Evolutionary conservation across 2,113 vertebrate species (phyloP).

Genomic region (Tricholaema leucomelas): DNA sequence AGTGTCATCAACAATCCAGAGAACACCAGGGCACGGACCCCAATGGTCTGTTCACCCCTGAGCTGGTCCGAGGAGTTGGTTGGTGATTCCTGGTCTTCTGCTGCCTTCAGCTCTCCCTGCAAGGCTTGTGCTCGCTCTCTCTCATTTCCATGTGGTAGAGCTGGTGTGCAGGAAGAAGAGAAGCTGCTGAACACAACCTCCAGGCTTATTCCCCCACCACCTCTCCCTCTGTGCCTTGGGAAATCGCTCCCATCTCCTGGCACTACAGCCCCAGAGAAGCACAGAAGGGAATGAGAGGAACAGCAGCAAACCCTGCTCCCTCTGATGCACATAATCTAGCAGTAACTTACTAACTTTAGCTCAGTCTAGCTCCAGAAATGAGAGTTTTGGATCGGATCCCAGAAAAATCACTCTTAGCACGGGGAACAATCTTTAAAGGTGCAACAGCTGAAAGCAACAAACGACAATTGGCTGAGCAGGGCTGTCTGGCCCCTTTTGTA

Average conservation of each 20-base stretch:
- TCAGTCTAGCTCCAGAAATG: background rate
- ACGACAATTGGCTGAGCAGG: background rate
- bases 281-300: background rate
- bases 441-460: background rate
- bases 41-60: background rate
- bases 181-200: background rate
- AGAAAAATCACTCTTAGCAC: slow-evolving; percentile 6
- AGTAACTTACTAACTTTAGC: background rate
- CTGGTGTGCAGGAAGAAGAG: accelerated
- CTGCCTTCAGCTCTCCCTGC: background rate
- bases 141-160: accelerated
- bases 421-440: background rate
- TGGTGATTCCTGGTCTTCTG: background rate
- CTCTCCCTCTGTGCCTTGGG: background rate
- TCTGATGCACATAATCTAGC: background rate
- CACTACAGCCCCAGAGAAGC: accelerated
- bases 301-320: background rate
- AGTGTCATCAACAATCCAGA: background rate
- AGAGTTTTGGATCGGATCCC: slow-evolving; percentile 8
- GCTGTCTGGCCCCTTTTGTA: background rate
- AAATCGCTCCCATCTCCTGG: background rate
- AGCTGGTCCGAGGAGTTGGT: background rate
- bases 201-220: accelerated
- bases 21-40: background rate
- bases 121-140: background rate